phyloP scores from a whole-genome alignment of 2,888 invertebrate species.

The Agrochola litura region DNA sequence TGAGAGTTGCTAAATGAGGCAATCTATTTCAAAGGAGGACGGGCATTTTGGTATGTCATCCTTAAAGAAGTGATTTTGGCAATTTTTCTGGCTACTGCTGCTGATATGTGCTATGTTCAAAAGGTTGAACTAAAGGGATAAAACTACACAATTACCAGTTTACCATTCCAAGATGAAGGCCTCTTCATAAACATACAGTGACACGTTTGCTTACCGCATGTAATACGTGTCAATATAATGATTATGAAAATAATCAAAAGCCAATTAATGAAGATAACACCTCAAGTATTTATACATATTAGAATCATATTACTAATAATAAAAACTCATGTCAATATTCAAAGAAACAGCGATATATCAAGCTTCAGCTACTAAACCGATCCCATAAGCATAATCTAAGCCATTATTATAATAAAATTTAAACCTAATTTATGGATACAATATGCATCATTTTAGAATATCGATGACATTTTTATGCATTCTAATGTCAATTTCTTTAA shows the following conservation, averaged over 20 bases:
- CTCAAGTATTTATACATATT: background rate
- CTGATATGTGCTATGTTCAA: background rate
- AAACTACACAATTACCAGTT: background rate
- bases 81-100: background rate
- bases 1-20: background rate
- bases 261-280: background rate
- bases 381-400: constrained; percentile 21
- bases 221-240: background rate
- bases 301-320: background rate
- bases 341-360: constrained; percentile 26
- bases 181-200: background rate
- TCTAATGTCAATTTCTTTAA: constrained; percentile 37
- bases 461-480: constrained; percentile 48
- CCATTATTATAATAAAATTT: constrained; percentile 29
- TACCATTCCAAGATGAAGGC: background rate
- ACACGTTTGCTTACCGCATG: background rate
- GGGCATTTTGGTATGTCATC: background rate
- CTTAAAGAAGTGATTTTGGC: background rate
- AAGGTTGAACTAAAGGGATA: background rate
- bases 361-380: constrained; percentile 10
- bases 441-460: constrained; percentile 46
- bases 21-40: background rate
- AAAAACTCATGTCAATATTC: constrained; percentile 11
- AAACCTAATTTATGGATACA: constrained; percentile 37
- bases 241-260: background rate